Evolutionary conservation across 2,888 invertebrate genomes (phyloP), one percentile per base, ranked within the genome.

Genomic region (Eupeodes latifasciatus): DNA sequence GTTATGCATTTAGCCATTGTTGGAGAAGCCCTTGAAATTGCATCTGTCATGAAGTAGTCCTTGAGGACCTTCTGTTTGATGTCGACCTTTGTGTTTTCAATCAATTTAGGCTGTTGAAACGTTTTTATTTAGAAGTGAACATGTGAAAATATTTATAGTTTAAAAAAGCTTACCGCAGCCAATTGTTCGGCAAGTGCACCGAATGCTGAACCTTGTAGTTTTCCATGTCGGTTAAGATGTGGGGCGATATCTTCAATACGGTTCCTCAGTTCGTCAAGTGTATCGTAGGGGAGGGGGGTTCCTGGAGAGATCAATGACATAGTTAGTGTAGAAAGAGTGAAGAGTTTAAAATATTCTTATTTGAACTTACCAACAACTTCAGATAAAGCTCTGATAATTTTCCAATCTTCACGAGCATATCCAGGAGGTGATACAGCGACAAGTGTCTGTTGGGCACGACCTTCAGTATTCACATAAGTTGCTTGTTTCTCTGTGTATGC

Each of bases 1-100:
- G 98, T 96, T 90, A 99, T 96, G 94, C 99, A 99, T 94, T 99
- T 99, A 71, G 99, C 99, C 99, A 99, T 99, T 71, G 99, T 99
- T 89, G 97, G 97, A 5, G 99, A 99, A 47, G 99, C 98, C 92
- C 99, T 95, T 90, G 98, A 98, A 92, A 99, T 98, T 7, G 97
- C 94, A 94, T 99, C 98, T 12, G 99, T 99, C 98, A 99, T 99
- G 93, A 96, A 97, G 94, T 96, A 98, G 92, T 98, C 97, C 93
- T 97, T 96, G 85, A 99, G 94, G 81, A 95, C 94, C 92, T 96
- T 96, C 91, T 97, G 95, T 91, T 96, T 95, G 4, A 98, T 95
- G 91, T 96, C 96, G 78, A 99, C 90, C 78, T 94, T 94, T 40
- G 94, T 94, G 14, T 94, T 95, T 44, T 95, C 93, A 9, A 95